phyloP scores from a whole-genome alignment of 2,113 vertebrate genomes.

The Gallinago jamesoni region DNA sequence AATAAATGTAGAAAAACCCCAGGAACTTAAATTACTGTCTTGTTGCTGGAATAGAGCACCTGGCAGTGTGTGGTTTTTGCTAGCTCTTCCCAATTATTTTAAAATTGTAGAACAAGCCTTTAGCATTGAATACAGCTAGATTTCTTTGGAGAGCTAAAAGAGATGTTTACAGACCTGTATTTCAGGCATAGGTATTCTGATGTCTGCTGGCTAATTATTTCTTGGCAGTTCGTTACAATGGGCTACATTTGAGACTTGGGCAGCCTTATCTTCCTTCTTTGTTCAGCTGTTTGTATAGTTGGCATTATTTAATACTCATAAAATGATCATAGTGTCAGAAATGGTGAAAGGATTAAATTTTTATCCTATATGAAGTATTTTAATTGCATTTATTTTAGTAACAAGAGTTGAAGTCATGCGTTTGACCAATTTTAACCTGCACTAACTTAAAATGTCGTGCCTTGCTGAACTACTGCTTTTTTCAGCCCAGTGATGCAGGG shows the following conservation, averaged over 20 bases:
- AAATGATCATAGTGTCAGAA: neutral
- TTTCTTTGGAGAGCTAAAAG: neutral
- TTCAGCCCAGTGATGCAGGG: neutral
- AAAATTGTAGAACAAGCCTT: neutral
- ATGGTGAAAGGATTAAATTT: neutral
- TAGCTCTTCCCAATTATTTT: conserved; percentile 1
- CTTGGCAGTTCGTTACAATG: neutral
- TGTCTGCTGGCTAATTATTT: neutral
- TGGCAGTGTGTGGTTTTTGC: neutral
- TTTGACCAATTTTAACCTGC: neutral
- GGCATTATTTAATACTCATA: neutral
- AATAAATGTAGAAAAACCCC: neutral
- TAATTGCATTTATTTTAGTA: neutral
- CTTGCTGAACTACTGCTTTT: neutral
- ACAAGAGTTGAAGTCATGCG: neutral
- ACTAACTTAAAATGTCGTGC: neutral
- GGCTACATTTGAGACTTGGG: neutral
- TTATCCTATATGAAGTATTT: neutral
- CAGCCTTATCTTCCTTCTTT: conserved; percentile 13
- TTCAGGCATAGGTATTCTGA: neutral
- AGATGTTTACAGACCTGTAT: neutral
- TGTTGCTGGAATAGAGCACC: conserved; percentile 23
- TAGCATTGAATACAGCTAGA: neutral
- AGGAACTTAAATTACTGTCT: neutral
- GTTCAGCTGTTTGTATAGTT: neutral